Evolutionary conservation across 2,797 vertebrate genomes (phyloP).

Genomic region (Merluccius polli): DNA sequence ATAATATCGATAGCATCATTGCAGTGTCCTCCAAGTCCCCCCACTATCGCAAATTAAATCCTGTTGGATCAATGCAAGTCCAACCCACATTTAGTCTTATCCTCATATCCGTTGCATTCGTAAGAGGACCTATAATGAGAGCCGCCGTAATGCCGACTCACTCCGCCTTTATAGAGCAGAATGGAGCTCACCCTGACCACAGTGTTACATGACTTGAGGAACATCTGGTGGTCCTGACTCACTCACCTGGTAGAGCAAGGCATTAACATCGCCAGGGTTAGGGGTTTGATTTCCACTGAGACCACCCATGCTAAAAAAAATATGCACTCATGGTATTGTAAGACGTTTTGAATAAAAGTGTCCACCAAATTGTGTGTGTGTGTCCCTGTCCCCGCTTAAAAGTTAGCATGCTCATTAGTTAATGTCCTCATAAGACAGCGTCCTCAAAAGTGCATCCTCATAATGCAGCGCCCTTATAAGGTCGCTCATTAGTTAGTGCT

Average conservation of each 20-base stretch:
- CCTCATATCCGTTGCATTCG: background rate
- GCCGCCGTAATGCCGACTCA: background rate
- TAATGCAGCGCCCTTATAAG: background rate
- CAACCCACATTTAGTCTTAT: background rate
- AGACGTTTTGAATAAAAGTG: too few species aligned
- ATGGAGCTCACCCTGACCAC: background rate
- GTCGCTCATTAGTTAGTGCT: background rate
- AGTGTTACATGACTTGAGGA: background rate
- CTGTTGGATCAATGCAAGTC: background rate
- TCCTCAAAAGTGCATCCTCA: background rate
- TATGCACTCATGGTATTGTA: too few species aligned
- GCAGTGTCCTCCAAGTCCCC: background rate
- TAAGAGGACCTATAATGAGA: background rate
- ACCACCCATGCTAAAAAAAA: too few species aligned
- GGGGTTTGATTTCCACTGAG: too few species aligned
- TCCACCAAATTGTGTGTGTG: too few species aligned
- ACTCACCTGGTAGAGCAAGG: too few species aligned
- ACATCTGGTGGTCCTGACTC: too few species aligned
- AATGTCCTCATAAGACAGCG: background rate
- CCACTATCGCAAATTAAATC: constrained; percentile 1
- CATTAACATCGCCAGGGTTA: too few species aligned
- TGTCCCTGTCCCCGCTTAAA: background rate
- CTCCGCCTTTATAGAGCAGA: background rate
- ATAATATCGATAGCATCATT: constrained; percentile 14
- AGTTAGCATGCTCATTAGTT: background rate